phyloP scores from a whole-genome alignment of 92 coral and sea anemone genomes.

The Plumapathes pennacea region DNA sequence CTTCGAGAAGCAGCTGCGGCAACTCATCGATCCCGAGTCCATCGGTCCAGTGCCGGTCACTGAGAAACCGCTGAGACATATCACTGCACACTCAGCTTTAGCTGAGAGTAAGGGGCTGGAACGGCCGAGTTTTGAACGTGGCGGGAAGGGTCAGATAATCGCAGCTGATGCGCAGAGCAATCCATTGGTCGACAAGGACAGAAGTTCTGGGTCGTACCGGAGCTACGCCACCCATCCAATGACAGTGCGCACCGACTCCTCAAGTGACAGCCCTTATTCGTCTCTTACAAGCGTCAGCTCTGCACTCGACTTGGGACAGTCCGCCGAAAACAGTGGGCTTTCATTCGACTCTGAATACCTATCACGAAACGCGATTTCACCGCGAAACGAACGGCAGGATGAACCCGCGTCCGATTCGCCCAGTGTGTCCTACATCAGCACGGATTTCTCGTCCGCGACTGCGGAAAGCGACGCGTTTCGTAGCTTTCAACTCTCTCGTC shows the following conservation, averaged over 20 bases:
- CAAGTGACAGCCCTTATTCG: slow-evolving; percentile 62
- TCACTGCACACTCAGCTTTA: too few relatives aligned
- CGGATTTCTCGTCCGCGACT: not conserved
- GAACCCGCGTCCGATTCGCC: not conserved
- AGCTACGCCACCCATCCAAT: slow-evolving; percentile 15
- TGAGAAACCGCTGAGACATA: too few relatives aligned
- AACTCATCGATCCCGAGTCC: slow-evolving; percentile 34
- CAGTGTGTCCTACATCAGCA: not conserved
- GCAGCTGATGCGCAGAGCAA: not conserved
- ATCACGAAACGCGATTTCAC: not conserved
- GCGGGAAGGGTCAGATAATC: too few relatives aligned
- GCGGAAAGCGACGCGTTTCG: not conserved
- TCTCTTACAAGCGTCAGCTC: slow-evolving; percentile 50
- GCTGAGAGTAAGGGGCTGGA: too few relatives aligned
- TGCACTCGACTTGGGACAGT: not conserved
- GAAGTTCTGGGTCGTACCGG: slow-evolving; percentile 16
- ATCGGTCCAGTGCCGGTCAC: too few relatives aligned
- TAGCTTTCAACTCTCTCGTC: not conserved
- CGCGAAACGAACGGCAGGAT: not conserved
- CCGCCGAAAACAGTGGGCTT: too few relatives aligned
- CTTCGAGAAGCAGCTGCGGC: slow-evolving; percentile 6
- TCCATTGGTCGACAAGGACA: not conserved
- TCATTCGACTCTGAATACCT: too few relatives aligned
- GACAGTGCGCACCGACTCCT: too few relatives aligned
- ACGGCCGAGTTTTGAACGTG: too few relatives aligned